These are phyloP conservation scores for Podargus strigoides DNA, from an alignment of 2,797 vertebrate genomes.

Conservation along the genomic window DNA sequence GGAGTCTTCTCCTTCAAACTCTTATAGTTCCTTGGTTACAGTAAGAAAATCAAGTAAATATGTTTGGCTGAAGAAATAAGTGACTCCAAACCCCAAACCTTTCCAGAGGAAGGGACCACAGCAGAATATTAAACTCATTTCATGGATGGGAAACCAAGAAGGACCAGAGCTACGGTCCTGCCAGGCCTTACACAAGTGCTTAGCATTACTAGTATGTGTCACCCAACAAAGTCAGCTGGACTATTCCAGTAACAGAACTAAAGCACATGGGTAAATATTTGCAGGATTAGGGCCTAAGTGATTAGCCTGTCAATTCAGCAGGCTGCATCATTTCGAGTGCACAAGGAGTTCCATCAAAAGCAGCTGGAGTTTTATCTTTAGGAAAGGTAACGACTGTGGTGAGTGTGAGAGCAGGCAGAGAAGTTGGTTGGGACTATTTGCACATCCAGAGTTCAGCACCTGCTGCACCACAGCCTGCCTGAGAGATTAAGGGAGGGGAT, in stretches of 20 bases:
- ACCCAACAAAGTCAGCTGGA: background rate
- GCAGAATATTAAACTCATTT: background rate
- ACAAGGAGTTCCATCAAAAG: background rate
- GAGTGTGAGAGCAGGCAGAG: background rate
- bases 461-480: background rate
- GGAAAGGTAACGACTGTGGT: background rate
- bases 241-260: background rate
- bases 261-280: background rate
- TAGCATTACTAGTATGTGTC: background rate
- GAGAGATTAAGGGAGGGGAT: background rate
- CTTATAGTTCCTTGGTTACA: background rate
- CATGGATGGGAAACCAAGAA: background rate
- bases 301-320: background rate
- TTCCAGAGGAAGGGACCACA: background rate
- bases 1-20: background rate
- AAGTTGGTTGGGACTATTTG: background rate
- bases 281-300: background rate
- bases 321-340: background rate
- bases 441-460: background rate
- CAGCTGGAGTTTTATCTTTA: background rate
- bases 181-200: background rate
- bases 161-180: background rate
- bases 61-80: background rate
- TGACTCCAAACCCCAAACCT: background rate
- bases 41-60: background rate